Percentiles rank a stretch among this genome's conserved stretches.
Evolutionary conservation across 2,888 invertebrate species (phyloP).

Genomic region (Noctua pronuba): DNA sequence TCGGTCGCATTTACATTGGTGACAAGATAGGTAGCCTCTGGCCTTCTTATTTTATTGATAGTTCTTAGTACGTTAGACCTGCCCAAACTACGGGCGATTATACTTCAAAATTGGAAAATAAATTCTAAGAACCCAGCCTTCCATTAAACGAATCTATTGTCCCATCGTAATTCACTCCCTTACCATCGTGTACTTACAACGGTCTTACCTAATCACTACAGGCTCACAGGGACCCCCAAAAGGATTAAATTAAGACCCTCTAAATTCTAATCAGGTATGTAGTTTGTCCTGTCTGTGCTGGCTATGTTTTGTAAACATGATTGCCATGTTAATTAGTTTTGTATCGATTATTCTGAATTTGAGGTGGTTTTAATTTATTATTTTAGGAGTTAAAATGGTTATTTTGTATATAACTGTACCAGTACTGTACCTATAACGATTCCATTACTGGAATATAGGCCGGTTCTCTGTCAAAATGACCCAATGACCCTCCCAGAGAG

Average conservation of each 20-base stretch:
- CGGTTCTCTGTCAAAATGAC: background rate
- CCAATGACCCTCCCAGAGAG: too few relatives aligned
- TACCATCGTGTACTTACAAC: background rate
- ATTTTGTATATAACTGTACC: background rate
- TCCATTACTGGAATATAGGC: background rate
- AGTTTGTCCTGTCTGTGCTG: conserved; percentile 4
- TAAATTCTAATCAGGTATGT: conserved; percentile 49
- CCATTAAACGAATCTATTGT: background rate
- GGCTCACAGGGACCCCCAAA: background rate
- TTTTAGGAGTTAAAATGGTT: background rate
- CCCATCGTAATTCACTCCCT: background rate
- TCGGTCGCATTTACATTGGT: background rate
- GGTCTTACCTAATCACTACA: conserved; percentile 12
- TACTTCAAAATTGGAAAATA: background rate
- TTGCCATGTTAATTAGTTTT: conserved; percentile 24
- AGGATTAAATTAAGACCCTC: conserved; percentile 48
- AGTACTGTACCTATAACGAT: background rate
- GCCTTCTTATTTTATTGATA: background rate
- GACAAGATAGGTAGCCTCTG: background rate
- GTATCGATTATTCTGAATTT: background rate
- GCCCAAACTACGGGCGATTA: too few relatives aligned
- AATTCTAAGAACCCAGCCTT: background rate
- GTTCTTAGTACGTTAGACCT: too few relatives aligned
- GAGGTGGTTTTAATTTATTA: background rate
- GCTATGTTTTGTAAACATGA: conserved; percentile 31